These are phyloP conservation scores for Antheraea assamensis DNA, from an alignment of 2,888 invertebrate genomes.

Conservation along the genomic window DNA sequence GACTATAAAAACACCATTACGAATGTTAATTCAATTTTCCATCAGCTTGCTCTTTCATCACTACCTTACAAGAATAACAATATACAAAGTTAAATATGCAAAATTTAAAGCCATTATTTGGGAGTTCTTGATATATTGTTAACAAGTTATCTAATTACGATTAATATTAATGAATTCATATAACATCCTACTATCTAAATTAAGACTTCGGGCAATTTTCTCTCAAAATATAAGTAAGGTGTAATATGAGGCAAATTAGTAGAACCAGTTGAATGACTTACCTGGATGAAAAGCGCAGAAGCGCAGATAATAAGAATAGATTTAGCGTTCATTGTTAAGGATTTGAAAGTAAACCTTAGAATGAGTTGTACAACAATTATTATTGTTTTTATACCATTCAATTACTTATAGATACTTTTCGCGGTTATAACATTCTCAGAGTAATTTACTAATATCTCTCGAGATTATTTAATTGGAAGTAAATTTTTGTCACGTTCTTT, in stretches of 20 bases:
- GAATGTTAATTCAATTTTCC: background rate
- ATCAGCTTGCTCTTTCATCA: too few relatives aligned
- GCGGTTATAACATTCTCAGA: background rate
- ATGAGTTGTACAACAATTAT: background rate
- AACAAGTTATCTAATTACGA: too few relatives aligned
- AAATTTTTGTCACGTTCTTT: background rate
- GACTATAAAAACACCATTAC: background rate
- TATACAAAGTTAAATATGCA: background rate
- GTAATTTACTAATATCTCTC: background rate
- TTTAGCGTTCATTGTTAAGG: conserved; percentile 44
- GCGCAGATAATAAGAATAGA: conserved; percentile 41
- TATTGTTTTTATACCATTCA: background rate
- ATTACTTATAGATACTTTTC: background rate
- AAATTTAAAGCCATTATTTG: too few relatives aligned
- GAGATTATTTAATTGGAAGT: background rate
- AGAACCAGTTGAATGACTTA: conserved; percentile 22
- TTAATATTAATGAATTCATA: too few relatives aligned
- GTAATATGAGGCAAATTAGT: too few relatives aligned
- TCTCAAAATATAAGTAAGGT: too few relatives aligned
- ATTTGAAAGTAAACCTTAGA: background rate
- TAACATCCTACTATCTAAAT: background rate
- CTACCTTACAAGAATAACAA: background rate
- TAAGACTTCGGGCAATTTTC: background rate
- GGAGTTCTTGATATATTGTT: too few relatives aligned
- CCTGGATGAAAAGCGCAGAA: conserved; percentile 48